Evolutionary conservation across 2,888 invertebrate genomes (phyloP), one percentile per base, ranked within the genome.

Genomic region (Steromphala cineraria): DNA sequence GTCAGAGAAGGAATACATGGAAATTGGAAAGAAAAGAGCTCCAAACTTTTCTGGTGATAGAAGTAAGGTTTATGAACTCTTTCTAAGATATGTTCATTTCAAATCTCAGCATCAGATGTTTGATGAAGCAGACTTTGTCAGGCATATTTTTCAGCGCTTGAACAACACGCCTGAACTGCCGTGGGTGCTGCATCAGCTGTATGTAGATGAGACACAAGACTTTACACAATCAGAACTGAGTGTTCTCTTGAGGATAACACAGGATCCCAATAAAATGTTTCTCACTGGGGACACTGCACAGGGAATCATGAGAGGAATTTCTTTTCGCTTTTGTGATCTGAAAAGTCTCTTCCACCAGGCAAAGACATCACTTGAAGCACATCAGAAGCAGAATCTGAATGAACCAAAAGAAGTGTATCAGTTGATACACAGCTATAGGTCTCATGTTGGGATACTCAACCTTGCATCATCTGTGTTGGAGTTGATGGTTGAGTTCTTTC

Each of bases 231-330:
- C 91, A 24, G 91, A 92, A 79, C 83, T 92, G n/a, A 88, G 87
- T 78, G 87, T 92, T 2, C 82, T 91, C 67, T 85, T 92, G 10
- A 79, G 87, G 10, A 78, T 89, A n/a, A 88, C 88, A 75, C 87
- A 90, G 80, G 86, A 89, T 52, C 91, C 91, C 28, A 91, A 91
- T 82, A 83, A 88, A 53, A 90, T 90, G 88, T 91, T 92, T 80
- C 83, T 92, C 52, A 91, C 91, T 13, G 91, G 88, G 67, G 88
- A 91, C 86, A 88, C 91, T n/a, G 91, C 91, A 0, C 91, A 91
- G 82, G 89, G 89, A 80, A 91, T 91, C 77, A 91, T 91, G 91
- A 79, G 90, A n/a, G 91, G 91, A 17, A 89, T 91, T 15, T 83
- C 91, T 0, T 91, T 91, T 84, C 85, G 91, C 13, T 92, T 92